Percentiles rank a stretch among this genome's conserved stretches.
Conservation (phyloP, 2,797 vertebrate genomes). For the Molossus molossus region DNA sequence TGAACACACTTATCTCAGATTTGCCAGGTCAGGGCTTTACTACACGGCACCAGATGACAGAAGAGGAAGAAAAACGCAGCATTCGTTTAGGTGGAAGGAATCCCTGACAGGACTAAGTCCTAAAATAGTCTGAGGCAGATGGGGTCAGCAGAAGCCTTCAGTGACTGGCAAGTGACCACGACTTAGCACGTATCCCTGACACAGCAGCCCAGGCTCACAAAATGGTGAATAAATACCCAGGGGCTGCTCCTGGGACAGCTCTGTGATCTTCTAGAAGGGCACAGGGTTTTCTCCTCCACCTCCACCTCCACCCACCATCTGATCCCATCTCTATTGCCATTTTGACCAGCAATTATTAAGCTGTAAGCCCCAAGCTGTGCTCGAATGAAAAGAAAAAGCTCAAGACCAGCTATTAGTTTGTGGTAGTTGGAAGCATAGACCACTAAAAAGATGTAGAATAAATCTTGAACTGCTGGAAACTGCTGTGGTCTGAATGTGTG, state of each 20-base stretch:
- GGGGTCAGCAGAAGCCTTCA: constrained; percentile 59
- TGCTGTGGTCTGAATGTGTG: neutral
- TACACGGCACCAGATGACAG: neutral
- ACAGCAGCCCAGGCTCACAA: neutral
- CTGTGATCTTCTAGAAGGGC: neutral
- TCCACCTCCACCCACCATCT: neutral
- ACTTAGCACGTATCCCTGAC: neutral
- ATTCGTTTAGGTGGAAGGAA: constrained; percentile 53
- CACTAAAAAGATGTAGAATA: neutral
- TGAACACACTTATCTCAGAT: constrained; percentile 2
- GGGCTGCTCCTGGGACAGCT: neutral
- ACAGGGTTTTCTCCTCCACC: neutral
- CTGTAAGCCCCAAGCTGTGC: neutral
- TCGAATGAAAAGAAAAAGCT: neutral
- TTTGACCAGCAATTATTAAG: neutral
- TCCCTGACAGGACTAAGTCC: constrained; percentile 63
- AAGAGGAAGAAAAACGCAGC: neutral
- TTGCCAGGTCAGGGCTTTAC: constrained; percentile 1
- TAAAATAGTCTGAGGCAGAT: constrained; percentile 74
- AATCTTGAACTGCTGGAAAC: neutral
- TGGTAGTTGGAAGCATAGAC: neutral
- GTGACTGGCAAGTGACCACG: constrained; percentile 3
- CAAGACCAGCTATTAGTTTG: neutral
- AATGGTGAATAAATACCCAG: neutral
- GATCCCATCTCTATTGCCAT: neutral